phyloP scores from a whole-genome alignment of 2,797 vertebrate genomes.

The Holocentrus rufus region DNA sequence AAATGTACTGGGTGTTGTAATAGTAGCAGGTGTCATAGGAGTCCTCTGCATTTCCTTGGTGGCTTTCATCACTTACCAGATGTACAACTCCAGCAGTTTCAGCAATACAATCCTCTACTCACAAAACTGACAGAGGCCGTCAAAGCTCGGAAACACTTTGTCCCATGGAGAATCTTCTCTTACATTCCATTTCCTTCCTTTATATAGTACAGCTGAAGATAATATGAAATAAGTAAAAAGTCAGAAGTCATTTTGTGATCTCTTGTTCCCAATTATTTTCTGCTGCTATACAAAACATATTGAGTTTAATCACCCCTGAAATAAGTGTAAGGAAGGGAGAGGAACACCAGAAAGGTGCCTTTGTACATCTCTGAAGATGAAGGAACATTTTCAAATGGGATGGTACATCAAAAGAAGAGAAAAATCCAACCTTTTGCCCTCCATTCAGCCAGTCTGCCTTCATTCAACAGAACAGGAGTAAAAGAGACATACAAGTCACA shows the following conservation, averaged over 20 bases:
- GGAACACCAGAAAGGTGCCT: neutral
- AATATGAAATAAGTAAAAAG: neutral
- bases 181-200: neutral
- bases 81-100: neutral
- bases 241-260: too few relatives aligned
- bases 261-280: too few relatives aligned
- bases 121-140: conserved; percentile 14
- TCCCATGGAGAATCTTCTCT: neutral
- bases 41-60: conserved; percentile 58
- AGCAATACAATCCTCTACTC: conserved; percentile 30
- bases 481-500: neutral
- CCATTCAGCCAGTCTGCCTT: neutral
- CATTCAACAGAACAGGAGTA: neutral
- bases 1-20: conserved; percentile 53
- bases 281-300: too few relatives aligned
- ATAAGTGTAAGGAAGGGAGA: neutral
- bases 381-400: neutral
- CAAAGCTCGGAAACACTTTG: too few relatives aligned
- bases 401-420: neutral
- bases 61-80: conserved; percentile 58
- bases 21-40: conserved; percentile 63
- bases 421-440: neutral
- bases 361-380: neutral
- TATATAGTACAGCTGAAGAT: neutral
- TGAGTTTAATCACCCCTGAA: too few relatives aligned